Evolutionary conservation across 2,888 invertebrate species (phyloP).

Genomic region (Metopia argyrocephala): DNA sequence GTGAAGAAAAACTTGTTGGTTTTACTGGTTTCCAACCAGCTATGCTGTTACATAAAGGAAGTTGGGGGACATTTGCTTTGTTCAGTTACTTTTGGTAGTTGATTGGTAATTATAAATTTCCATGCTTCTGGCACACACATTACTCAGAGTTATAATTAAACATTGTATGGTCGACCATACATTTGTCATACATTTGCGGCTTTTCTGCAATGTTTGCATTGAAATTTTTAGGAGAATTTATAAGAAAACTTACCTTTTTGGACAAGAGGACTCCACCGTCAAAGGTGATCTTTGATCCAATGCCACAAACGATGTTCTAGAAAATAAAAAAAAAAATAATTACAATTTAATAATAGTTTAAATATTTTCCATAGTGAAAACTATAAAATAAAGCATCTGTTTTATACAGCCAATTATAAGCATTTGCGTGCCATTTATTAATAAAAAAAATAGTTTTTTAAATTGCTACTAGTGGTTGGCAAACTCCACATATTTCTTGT

Average conservation of each 20-base stretch:
- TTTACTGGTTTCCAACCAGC: not conserved
- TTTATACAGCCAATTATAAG: no score
- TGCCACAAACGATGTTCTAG: conserved; percentile 78
- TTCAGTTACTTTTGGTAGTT: conserved; percentile 21
- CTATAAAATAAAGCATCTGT: no score
- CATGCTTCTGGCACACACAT: conserved; percentile 5
- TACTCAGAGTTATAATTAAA: not conserved
- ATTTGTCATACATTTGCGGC: no score
- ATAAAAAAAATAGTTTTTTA: no score
- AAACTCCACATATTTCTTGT: no score
- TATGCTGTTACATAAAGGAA: not conserved
- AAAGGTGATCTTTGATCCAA: conserved; percentile 78
- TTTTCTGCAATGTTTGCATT: no score
- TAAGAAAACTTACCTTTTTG: conserved; percentile 76
- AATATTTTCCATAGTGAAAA: no score
- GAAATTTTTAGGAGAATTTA: no score
- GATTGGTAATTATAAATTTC: conserved; percentile 29
- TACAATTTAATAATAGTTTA: not conserved
- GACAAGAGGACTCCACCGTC: conserved; percentile 79
- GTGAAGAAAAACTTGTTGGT: not conserved
- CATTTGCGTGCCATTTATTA: no score
- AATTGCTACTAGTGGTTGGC: no score
- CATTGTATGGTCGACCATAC: no score
- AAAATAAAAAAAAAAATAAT: not conserved
- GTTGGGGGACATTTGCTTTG: not conserved